Percentiles rank a stretch among this genome's conserved stretches.
These are phyloP conservation scores for Melanargia galathea DNA, from an alignment of 2,888 invertebrate species.

Conservation along the genomic window DNA sequence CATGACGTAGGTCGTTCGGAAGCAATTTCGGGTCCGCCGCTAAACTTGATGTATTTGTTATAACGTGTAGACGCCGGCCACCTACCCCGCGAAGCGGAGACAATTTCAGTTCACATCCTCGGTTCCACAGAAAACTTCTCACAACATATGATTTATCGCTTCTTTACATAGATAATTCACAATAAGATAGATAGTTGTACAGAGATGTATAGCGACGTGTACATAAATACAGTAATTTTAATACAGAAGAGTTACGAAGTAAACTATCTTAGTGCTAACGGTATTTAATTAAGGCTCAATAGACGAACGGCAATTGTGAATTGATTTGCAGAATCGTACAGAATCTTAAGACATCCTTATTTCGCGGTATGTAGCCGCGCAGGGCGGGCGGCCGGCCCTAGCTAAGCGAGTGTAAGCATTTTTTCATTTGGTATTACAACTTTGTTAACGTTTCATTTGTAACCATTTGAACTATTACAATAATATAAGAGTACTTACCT, in stretches of 20 bases:
- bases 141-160: conserved; percentile 61
- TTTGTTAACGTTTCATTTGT: conserved; percentile 81
- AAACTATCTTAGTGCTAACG: conserved; percentile 77
- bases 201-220: conserved; percentile 76
- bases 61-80: conserved; percentile 77
- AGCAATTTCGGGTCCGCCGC: conserved; percentile 53
- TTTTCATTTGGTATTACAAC: conserved; percentile 77
- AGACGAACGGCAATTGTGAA: conserved; percentile 65
- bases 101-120: conserved; percentile 74
- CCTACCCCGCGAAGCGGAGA: conserved; percentile 64
- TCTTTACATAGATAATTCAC: conserved; percentile 68
- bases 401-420: conserved; percentile 81
- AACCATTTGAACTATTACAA: conserved; percentile 80
- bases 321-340: conserved; percentile 74
- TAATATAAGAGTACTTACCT: conserved; percentile 79
- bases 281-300: conserved; percentile 77
- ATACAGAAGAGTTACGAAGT: conserved; percentile 71
- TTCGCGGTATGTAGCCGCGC: conserved; percentile 65
- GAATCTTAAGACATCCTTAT: conserved; percentile 72
- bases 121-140: conserved; percentile 62
- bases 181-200: conserved; percentile 78
- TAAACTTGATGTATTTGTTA: conserved; percentile 80
- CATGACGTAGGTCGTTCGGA: conserved; percentile 37
- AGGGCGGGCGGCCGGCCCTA: conserved; percentile 71
- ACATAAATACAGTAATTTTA: conserved; percentile 79